These are phyloP conservation scores for Agrilus biguttatus DNA, from an alignment of 2,888 invertebrate species.

Conservation along the genomic window DNA sequence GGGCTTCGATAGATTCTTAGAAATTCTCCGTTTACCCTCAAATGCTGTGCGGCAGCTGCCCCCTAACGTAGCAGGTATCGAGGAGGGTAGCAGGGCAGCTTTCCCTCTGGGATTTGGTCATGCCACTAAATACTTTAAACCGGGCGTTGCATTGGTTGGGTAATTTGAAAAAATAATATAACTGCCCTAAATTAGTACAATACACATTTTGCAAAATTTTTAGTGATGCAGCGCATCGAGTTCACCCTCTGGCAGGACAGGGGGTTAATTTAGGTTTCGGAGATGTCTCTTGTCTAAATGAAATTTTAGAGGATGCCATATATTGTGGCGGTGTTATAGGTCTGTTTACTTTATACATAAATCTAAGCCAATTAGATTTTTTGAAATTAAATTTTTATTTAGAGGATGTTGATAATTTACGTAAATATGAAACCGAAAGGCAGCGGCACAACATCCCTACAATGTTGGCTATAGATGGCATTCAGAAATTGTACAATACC, in stretches of 20 bases:
- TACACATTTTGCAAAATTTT: slow-evolving; percentile 7
- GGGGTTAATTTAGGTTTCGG: slow-evolving; percentile 97
- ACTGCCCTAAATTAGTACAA: background rate
- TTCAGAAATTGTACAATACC: slow-evolving; percentile 71
- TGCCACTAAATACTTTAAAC: slow-evolving; percentile 69
- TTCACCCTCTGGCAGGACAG: slow-evolving; percentile 95
- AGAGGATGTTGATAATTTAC: background rate
- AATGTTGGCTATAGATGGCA: slow-evolving; percentile 72
- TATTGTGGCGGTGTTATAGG: slow-evolving; percentile 62
- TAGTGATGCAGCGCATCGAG: slow-evolving; percentile 77
- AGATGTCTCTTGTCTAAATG: slow-evolving; percentile 66
- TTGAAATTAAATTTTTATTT: background rate
- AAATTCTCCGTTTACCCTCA: slow-evolving; percentile 27
- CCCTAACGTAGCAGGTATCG: slow-evolving; percentile 49
- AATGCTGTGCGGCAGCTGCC: slow-evolving; percentile 35
- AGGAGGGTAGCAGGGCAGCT: slow-evolving; percentile 55
- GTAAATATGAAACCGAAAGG: slow-evolving; percentile 65
- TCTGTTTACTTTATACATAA: slow-evolving; percentile 19
- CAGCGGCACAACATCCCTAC: slow-evolving; percentile 82
- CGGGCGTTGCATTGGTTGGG: slow-evolving; percentile 78
- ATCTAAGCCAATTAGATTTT: background rate
- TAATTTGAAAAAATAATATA: slow-evolving; percentile 26
- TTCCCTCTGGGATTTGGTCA: slow-evolving; percentile 92
- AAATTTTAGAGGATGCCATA: slow-evolving; percentile 52
- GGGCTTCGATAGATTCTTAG: slow-evolving; percentile 34